Conservation (phyloP, 2,888 invertebrate genomes). For the Venustoraphidia nigricollis region DNA sequence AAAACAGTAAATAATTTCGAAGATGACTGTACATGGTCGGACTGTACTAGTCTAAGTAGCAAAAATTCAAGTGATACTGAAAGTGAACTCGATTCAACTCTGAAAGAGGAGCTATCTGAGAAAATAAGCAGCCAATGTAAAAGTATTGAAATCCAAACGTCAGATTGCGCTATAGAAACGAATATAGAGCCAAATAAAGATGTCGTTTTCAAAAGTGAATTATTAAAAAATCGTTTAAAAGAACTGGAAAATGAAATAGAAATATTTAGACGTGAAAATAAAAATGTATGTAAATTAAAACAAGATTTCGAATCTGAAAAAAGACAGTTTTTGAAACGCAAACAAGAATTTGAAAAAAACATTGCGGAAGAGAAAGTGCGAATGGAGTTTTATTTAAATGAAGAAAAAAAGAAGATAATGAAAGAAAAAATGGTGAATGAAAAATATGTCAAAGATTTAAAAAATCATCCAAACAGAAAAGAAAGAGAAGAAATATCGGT, state of each 20-base stretch:
- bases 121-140: conserved; percentile 13
- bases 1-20: conserved; percentile 2
- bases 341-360: conserved; percentile 32
- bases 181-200: conserved; percentile 22
- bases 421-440: conserved; percentile 39
- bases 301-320: conserved; percentile 30
- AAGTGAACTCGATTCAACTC: conserved; percentile 2
- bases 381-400: conserved; percentile 42
- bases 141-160: conserved; percentile 7
- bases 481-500: conserved; percentile 52
- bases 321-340: conserved; percentile 36
- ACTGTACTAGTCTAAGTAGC: background rate
- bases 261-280: conserved; percentile 35
- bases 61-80: background rate
- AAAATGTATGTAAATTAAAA: conserved; percentile 26
- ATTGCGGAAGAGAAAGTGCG: conserved; percentile 49
- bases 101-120: conserved; percentile 3
- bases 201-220: conserved; percentile 38
- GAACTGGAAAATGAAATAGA: conserved; percentile 51
- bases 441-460: conserved; percentile 46
- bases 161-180: conserved; percentile 12
- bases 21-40: conserved; percentile 8
- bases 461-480: conserved; percentile 46
- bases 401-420: conserved; percentile 41
- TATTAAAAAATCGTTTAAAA: conserved; percentile 40